Conservation (phyloP, 2,888 invertebrate genomes). For the Drosophila algonquin region DNA sequence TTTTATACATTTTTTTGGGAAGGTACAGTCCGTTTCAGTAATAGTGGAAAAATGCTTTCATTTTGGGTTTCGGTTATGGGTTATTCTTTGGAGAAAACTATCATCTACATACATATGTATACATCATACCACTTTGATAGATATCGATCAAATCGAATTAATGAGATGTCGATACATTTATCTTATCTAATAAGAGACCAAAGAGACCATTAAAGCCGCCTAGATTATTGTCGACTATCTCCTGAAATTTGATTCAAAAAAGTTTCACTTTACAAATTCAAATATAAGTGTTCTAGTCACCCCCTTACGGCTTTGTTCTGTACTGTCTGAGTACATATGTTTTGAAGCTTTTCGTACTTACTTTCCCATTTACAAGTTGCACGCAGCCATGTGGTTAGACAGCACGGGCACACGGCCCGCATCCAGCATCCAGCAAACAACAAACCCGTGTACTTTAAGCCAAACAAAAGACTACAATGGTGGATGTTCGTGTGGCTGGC, state of each 20-base stretch:
- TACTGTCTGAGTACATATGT: background rate
- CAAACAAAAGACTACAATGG: conserved; percentile 35
- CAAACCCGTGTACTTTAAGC: conserved; percentile 13
- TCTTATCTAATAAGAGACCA: no score
- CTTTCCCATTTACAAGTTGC: conserved; percentile 32
- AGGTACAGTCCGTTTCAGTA: conserved; percentile 5
- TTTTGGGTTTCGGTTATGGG: background rate
- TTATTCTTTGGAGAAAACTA: no score
- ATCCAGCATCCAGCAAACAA: background rate
- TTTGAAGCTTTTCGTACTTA: background rate
- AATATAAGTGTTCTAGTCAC: no score
- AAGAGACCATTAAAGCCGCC: no score
- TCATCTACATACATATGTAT: no score
- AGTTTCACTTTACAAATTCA: no score
- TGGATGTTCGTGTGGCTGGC: conserved; percentile 8
- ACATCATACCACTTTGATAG: no score
- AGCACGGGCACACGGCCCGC: no score
- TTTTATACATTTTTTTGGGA: conserved; percentile 1
- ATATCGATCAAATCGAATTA: no score
- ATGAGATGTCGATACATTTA: no score
- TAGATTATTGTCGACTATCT: no score
- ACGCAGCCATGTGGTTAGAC: conserved; percentile 3
- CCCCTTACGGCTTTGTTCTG: background rate
- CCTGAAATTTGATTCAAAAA: no score
- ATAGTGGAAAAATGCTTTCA: background rate